phyloP scores from a whole-genome alignment of 2,113 vertebrate species.

The Poecilia latipinna region DNA sequence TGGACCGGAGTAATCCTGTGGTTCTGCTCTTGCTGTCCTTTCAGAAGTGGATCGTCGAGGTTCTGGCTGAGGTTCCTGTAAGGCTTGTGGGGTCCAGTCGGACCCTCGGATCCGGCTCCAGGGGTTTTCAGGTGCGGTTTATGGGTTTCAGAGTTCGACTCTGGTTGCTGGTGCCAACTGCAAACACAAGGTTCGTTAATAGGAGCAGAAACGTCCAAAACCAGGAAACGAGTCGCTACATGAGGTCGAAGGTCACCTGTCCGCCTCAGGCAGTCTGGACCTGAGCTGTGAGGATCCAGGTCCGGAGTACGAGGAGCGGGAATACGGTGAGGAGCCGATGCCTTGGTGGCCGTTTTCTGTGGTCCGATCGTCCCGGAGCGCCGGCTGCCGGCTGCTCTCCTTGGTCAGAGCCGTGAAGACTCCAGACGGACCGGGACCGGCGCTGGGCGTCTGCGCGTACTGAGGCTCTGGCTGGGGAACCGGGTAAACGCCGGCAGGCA shows the following conservation, averaged over 20 bases:
- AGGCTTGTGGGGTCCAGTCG: constrained; percentile 22
- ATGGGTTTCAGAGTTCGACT: constrained; percentile 63
- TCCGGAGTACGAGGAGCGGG: constrained; percentile 1
- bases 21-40: constrained; percentile 31
- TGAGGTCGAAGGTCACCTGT: constrained; percentile 62
- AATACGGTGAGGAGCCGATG: constrained; percentile 36
- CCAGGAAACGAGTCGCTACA: not conserved
- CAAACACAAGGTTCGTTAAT: constrained; percentile 13
- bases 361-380: constrained; percentile 22
- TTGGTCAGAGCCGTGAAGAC: constrained; percentile 86
- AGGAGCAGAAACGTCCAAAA: not conserved
- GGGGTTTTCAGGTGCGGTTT: constrained; percentile 60
- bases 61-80: constrained; percentile 31
- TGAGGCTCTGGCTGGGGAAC: constrained; percentile 89
- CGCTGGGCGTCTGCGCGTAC: constrained; percentile 85
- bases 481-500: constrained; percentile 84
- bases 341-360: constrained; percentile 87
- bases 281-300: constrained; percentile 17
- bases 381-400: constrained; percentile 77
- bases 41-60: constrained; percentile 2
- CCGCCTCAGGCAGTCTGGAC: constrained; percentile 15
- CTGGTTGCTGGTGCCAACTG: constrained; percentile 41
- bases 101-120: constrained; percentile 54
- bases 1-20: constrained; percentile 14
- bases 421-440: constrained; percentile 61